Evolutionary conservation across 2,113 vertebrate genomes (phyloP).

Genomic region (Phaetusa simplex): DNA sequence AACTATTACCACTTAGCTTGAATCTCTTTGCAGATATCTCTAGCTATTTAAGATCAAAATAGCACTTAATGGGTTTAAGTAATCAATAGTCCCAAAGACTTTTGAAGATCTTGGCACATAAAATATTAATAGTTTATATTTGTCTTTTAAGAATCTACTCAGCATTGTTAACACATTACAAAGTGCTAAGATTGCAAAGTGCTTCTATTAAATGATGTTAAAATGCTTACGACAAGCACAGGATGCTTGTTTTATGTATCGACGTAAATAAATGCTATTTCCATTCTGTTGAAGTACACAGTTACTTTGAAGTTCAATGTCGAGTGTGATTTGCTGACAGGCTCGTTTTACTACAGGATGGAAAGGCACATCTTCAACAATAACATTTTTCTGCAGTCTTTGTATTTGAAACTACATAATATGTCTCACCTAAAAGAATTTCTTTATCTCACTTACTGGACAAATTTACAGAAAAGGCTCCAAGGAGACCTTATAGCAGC

Average conservation of each 20-base stretch:
- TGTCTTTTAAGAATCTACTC: slow-evolving; percentile 65
- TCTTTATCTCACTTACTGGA: not conserved
- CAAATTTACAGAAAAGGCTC: not conserved
- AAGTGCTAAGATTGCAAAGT: slow-evolving; percentile 50
- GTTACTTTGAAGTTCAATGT: not conserved
- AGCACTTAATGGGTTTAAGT: slow-evolving; percentile 74
- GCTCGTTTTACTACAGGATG: not conserved
- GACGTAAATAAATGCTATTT: slow-evolving; percentile 25
- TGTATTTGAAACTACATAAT: slow-evolving; percentile 18
- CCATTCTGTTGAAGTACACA: not conserved
- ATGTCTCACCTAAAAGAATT: not conserved
- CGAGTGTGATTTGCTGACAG: not conserved
- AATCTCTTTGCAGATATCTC: slow-evolving; percentile 52
- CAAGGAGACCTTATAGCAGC: not conserved
- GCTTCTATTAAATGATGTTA: slow-evolving; percentile 69
- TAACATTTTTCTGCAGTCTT: not conserved
- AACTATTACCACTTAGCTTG: not conserved
- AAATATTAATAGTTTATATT: slow-evolving; percentile 87
- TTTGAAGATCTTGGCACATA: slow-evolving; percentile 74
- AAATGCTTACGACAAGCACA: slow-evolving; percentile 10
- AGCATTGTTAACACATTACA: slow-evolving; percentile 68
- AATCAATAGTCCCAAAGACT: slow-evolving; percentile 80
- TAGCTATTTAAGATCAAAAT: slow-evolving; percentile 77
- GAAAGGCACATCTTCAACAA: not conserved
- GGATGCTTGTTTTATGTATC: not conserved